Base-by-base conservation (phyloP, 2,797 vertebrate species). In the Acanthurus leucopareius region DNA sequence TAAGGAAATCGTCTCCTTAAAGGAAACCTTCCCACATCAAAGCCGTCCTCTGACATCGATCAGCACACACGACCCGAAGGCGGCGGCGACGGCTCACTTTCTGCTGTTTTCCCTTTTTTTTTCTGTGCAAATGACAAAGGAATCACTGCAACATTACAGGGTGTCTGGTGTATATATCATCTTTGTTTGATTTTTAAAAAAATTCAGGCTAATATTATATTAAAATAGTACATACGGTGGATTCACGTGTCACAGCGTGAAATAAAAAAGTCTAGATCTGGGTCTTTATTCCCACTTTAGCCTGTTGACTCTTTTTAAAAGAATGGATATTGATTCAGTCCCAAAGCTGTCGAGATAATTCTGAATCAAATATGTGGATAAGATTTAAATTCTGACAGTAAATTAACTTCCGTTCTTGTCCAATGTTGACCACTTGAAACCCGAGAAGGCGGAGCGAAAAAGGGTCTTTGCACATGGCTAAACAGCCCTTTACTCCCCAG, bases 1-100 rank as follows among this genome's bases (percentile, higher is more conserved):
- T 45, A 6, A 64, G 68, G 61, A 79, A 84, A 74, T 72, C 16
- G 28, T 15, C 28, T 22, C 53, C 67, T 79, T 83, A 76, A 73
- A 80, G 54, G 45, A 40, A 84, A 62, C 7, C 5, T 64, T 78
- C 71, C 81, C 72, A 79, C 78, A 77, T 91, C 69, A 91, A 89
- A 89, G 80, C 52, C 56, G 54, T 54, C 51, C 51, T 68, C 66
- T 22, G 8, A 78, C 66, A 83, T 73, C 72, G 19, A 74, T 83
- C 86, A 81, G 76, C 66, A 15, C 52, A 19, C 48, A 22, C 9
- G 76, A 76, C 75, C 80, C 76, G 38, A 66, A 82, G 78, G 75
- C 70, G 60, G 47, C 53, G 28, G 75, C 40, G 56, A n/a, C 38
- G 53, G 47, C 48, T 74, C 9, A 10, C 7, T 77, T 58, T 59